Evolutionary conservation across 2,888 invertebrate species (phyloP).

Genomic region (Xiphydria camelus): DNA sequence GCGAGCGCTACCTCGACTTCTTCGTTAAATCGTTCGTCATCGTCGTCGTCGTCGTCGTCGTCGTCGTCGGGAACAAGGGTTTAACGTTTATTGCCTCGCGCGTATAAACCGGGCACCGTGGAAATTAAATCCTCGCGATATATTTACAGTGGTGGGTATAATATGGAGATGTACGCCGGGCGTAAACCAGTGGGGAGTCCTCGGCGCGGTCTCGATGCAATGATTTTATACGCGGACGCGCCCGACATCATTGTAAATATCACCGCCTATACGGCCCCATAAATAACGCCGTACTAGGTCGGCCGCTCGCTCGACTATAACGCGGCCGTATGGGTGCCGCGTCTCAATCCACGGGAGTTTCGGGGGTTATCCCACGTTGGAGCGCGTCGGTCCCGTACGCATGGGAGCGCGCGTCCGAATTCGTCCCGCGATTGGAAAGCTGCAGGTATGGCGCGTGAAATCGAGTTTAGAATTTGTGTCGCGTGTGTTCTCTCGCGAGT

Average conservation of each 20-base stretch:
- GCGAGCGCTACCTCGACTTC: too few species aligned
- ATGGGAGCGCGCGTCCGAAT: too few species aligned
- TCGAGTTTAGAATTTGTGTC: too few species aligned
- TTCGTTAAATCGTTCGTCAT: too few species aligned
- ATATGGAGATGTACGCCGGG: slow-evolving; percentile 42
- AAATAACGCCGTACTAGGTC: slow-evolving; percentile 34
- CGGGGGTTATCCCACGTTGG: too few species aligned
- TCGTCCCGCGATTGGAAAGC: too few species aligned
- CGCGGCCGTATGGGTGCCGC: too few species aligned
- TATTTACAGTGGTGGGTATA: slow-evolving; percentile 44
- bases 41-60: too few species aligned
- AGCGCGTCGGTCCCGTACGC: too few species aligned
- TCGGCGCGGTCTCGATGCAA: slow-evolving; percentile 37
- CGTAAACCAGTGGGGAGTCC: slow-evolving; percentile 54
- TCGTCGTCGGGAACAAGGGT: background rate
- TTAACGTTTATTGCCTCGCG: background rate
- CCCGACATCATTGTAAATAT: slow-evolving; percentile 54
- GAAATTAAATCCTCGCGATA: slow-evolving; percentile 44
- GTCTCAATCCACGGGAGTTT: too few species aligned
- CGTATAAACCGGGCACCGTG: slow-evolving; percentile 18
- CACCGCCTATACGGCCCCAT: slow-evolving; percentile 51
- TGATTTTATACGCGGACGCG: slow-evolving; percentile 38
- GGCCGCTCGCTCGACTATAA: slow-evolving; percentile 6
- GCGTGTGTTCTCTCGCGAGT: too few species aligned
- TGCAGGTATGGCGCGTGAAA: too few species aligned